Conservation (phyloP, 1,140 invertebrate species). For the Bombus ignitus region DNA sequence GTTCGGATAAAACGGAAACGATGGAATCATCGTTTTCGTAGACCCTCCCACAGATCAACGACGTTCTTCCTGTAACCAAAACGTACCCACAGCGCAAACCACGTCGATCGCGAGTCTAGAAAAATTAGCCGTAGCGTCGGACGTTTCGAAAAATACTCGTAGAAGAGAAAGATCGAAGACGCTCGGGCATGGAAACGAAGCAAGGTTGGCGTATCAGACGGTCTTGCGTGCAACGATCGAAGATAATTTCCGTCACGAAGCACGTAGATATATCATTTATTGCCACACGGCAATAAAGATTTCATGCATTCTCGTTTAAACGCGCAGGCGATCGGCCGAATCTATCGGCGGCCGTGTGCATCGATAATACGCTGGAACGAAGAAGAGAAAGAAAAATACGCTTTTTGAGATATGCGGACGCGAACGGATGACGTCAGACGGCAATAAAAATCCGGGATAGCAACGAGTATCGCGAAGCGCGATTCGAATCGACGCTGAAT, state of each 20-base stretch:
- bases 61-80: neutral
- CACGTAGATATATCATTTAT: conserved; percentile 44
- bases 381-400: conserved; percentile 14
- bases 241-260: conserved; percentile 64
- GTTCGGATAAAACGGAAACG: neutral
- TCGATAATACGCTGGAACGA: conserved; percentile 44
- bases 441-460: conserved; percentile 21
- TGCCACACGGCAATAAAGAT: conserved; percentile 59
- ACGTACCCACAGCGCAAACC: neutral
- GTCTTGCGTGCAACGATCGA: conserved; percentile 36
- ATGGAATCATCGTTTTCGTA: neutral
- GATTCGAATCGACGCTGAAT: neutral
- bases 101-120: no score
- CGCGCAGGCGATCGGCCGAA: conserved; percentile 30
- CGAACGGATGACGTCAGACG: conserved; percentile 43
- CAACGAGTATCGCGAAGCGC: neutral
- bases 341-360: conserved; percentile 34
- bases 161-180: neutral
- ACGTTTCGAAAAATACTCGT: neutral
- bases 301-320: conserved; percentile 55
- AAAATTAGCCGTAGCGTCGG: neutral
- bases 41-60: neutral
- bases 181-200: neutral
- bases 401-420: conserved; percentile 43
- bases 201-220: neutral